Percentiles rank a stretch among this genome's conserved stretches.
These are phyloP conservation scores for Caenorhabditis sulstoni DNA, from an alignment of 2,888 invertebrate species.

Conservation along the genomic window DNA sequence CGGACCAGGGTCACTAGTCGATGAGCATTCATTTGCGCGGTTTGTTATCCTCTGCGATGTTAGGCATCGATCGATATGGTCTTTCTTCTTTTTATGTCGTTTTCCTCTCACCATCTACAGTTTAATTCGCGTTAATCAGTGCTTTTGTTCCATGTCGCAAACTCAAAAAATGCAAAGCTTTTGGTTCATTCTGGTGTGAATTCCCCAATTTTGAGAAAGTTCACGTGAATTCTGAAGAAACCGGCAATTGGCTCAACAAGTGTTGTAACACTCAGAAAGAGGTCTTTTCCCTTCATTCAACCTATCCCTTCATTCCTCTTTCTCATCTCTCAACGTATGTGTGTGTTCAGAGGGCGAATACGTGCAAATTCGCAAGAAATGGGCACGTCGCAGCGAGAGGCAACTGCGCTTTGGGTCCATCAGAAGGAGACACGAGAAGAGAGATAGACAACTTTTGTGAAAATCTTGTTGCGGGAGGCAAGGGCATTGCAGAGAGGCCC, in stretches of 20 bases:
- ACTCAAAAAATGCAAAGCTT: too few relatives aligned
- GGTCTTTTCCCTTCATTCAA: slow-evolving; percentile 9
- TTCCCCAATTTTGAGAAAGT: neutral
- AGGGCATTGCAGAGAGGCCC: slow-evolving; percentile 19
- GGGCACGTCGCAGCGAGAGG: slow-evolving; percentile 23
- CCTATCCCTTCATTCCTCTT: slow-evolving; percentile 17
- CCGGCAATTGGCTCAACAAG: slow-evolving; percentile 17
- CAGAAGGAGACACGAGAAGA: slow-evolving; percentile 45
- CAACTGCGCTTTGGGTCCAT: slow-evolving; percentile 59
- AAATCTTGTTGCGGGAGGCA: slow-evolving; percentile 36
- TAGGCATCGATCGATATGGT: slow-evolving; percentile 1
- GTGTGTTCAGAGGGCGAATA: slow-evolving; percentile 59
- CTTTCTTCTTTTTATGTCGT: slow-evolving; percentile 1
- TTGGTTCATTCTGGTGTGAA: too few relatives aligned
- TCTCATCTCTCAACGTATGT: slow-evolving; percentile 29
- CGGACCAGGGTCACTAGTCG: slow-evolving; percentile 15
- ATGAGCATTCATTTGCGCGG: neutral
- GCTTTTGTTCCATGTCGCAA: too few relatives aligned
- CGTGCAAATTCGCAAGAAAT: slow-evolving; percentile 58
- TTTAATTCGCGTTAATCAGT: neutral
- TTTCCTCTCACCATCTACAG: neutral
- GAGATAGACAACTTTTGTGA: slow-evolving; percentile 46
- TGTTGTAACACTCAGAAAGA: slow-evolving; percentile 44
- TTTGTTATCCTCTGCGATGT: neutral
- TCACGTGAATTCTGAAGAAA: slow-evolving; percentile 14